Conservation (phyloP, 2,797 vertebrate species). For the Anas flavirostris region DNA sequence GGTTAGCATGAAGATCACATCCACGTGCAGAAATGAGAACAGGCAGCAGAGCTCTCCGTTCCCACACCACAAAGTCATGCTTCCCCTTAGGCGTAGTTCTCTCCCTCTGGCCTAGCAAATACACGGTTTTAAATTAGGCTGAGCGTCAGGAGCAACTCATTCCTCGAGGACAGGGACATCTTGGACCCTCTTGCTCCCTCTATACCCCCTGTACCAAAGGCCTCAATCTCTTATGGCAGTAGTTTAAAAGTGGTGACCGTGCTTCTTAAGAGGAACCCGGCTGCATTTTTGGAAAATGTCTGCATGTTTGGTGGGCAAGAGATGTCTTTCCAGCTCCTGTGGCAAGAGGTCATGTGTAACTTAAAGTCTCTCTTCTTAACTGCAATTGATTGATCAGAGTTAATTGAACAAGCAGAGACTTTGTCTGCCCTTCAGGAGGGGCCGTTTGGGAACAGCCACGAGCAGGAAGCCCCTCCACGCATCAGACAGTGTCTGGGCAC, state of each 20-base stretch:
- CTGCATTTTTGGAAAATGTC: neutral
- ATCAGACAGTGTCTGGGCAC: neutral
- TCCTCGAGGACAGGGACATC: accelerated
- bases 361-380: neutral
- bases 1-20: conserved; percentile 17
- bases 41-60: conserved; percentile 1
- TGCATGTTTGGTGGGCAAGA: neutral
- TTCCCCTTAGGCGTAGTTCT: neutral
- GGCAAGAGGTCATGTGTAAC: neutral
- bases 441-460: neutral
- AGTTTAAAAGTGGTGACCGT: neutral
- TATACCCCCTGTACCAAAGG: neutral
- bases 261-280: neutral
- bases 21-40: neutral
- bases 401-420: neutral
- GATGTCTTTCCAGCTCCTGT: neutral
- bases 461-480: accelerated
- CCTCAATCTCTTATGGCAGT: neutral
- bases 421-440: neutral
- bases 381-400: neutral
- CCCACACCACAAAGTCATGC: neutral
- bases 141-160: neutral
- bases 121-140: neutral
- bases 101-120: neutral
- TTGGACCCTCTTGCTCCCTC: accelerated